Evolutionary conservation across 2,113 vertebrate species (phyloP).

Genomic region (Drymodes brunneopygia): DNA sequence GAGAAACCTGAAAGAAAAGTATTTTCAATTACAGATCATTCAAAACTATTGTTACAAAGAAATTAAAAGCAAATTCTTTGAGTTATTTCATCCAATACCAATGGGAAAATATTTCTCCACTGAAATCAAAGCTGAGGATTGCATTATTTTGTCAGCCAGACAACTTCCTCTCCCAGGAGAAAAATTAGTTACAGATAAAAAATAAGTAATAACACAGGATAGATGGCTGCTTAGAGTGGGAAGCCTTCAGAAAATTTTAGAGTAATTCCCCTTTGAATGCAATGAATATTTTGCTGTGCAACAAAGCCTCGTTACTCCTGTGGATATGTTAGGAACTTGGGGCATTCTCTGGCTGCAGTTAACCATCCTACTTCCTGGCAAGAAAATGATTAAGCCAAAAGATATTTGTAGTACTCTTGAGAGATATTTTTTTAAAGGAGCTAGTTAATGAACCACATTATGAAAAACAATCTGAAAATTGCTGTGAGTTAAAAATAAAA

Average conservation of each 20-base stretch:
- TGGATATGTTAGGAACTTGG: neutral
- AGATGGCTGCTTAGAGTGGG: neutral
- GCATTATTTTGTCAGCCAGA: neutral
- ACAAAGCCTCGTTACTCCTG: neutral
- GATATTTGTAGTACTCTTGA: neutral
- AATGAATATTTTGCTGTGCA: neutral
- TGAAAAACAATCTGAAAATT: neutral
- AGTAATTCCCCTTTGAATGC: neutral
- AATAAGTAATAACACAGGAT: neutral
- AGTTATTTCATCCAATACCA: neutral
- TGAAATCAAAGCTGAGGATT: neutral
- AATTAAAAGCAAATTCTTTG: neutral
- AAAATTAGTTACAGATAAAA: neutral
- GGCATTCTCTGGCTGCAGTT: neutral
- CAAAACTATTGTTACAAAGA: neutral
- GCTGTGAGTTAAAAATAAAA: neutral
- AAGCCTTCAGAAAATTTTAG: neutral
- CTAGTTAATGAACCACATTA: neutral
- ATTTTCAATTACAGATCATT: neutral
- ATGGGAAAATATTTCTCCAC: neutral
- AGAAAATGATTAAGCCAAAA: neutral
- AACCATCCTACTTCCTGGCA: neutral
- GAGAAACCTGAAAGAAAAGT: neutral
- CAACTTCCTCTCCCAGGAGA: neutral
- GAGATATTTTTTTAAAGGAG: neutral